Evolutionary conservation across 2,797 vertebrate genomes (phyloP), one percentile per base, ranked within the genome.

Genomic region (Poeciliopsis paucimaculata): DNA sequence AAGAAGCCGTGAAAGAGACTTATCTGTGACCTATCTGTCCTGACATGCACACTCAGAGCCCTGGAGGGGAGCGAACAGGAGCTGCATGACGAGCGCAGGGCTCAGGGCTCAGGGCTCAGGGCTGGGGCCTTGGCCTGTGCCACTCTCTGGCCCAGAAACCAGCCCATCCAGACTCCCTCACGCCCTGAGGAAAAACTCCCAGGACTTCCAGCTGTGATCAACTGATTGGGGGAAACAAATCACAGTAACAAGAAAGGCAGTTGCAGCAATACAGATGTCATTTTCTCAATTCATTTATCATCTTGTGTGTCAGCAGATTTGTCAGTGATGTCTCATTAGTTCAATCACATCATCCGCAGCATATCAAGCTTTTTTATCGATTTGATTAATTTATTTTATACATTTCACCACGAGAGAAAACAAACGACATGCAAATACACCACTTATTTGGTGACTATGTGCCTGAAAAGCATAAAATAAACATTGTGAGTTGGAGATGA

Each of bases 1-100:
- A 82, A 84, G 88, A 74, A 89, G 86, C 66, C 77, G 86, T 87
- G 82, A 91, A 89, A 88, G 88, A 86, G 89, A 70, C 86, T 93
- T 94, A 94, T 94, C 94, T 91, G 87, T 91, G 90, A 87, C 86
- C 90, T 91, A 93, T 94, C 92, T 93, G 94, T 88, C 89, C 79
- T 91, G 89, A 93, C 93, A 92, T 90, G 92, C 86, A 91, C 88
- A 87, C 90, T 91, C 88, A 81, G 86, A 80, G 89, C 83, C 92
- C 91, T 66, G 80, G 83, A 86, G 92, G 89, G 82, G 85, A 75
- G 84, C 80, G 86, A 1, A 77, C 84, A 83, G 82, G 80, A 86
- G 89, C 73, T 73, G 85, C 84, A 47, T 90, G 81, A 64, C 83
- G 74, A 28, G 28, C 26, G 71, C 80, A 87, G 80, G 89, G 13